Base-by-base conservation (phyloP, 2,113 vertebrate genomes). In the Neofelis nebulosa region DNA sequence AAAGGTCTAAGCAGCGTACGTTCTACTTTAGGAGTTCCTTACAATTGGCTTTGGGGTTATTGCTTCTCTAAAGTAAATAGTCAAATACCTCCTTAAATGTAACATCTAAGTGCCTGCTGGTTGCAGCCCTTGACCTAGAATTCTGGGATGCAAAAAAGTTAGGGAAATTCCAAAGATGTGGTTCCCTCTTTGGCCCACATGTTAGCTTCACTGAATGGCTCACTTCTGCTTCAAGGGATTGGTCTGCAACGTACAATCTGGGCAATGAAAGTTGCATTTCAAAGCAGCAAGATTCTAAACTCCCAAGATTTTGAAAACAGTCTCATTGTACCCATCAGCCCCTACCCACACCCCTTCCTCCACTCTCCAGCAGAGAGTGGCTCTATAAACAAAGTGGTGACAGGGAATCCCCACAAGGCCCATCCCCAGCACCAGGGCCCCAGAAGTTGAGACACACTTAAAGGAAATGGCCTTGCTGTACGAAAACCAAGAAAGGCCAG, bases 1-100 rank as follows among this genome's bases (percentile, higher is more conserved):
- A 85, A 78, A 82, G 41, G 45, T 82, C 78, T 76, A 65, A 71
- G 93, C 9, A 13, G 19, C 16, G 61, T 31, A 79, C 27, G 3
- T 48, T 96, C 65, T 92, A 88, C 92, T 63, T 88, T 82, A 74
- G 11, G 48, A 89, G 52, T 91, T 89, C 41, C 69, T 83, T 82
- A 27, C 89, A 79, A 66, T 29, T 84, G 65, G 31, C 38, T 93
- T 95, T 91, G 23, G 13, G 25, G 29, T 93, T 78, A 66, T 50
- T 74, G 33, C 38, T 93, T 95, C 81, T 82, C 61, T 66, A 71
- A 92, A 83, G 25, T 78, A 48, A 27, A 33, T 79, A 76, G 41
- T 48, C 63, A 74, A 74, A 66, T 48, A 9, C 29, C 18, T 93
- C 68, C 38, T 78, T 86, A 82, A 89, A 29, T 68, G 36, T 73